Percentiles rank a stretch among this genome's conserved stretches.
phyloP scores from a whole-genome alignment of 2,113 vertebrate genomes.

The Pimephales promelas region DNA sequence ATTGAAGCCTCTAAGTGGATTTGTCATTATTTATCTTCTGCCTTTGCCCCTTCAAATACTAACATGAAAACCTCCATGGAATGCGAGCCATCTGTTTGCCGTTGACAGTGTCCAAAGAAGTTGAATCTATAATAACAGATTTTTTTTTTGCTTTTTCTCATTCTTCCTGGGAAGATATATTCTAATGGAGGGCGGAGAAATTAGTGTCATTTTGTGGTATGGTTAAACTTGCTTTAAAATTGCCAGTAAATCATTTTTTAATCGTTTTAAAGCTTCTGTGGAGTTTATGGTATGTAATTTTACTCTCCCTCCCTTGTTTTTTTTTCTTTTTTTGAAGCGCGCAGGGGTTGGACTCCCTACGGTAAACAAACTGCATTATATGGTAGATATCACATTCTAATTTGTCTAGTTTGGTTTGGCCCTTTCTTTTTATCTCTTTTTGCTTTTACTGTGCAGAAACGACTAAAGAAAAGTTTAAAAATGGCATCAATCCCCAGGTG shows the following conservation, averaged over 20 bases:
- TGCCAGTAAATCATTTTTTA: conserved; percentile 13
- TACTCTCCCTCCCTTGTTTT: conserved; percentile 65
- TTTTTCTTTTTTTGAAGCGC: conserved; percentile 69
- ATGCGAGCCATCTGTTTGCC: conserved; percentile 67
- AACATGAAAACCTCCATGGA: conserved; percentile 76
- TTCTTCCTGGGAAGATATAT: conserved; percentile 13
- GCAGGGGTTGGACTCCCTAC: conserved; percentile 86
- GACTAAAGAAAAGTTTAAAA: conserved; percentile 35
- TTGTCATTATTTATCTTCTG: conserved; percentile 57
- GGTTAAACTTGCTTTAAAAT: conserved; percentile 23
- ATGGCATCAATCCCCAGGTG: conserved; percentile 45
- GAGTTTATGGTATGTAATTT: conserved; percentile 76
- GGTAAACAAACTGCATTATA: conserved; percentile 88
- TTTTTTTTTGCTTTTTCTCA: conserved; percentile 36
- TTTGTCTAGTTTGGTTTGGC: conserved; percentile 74
- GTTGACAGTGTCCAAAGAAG: conserved; percentile 48
- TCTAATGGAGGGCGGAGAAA: conserved; percentile 35
- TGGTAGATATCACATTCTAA: conserved; percentile 85
- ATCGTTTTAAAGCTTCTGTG: conserved; percentile 40
- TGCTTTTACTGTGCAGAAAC: conserved; percentile 57
- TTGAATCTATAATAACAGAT: conserved; percentile 37
- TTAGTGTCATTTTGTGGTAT: conserved; percentile 32
- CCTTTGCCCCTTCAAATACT: conserved; percentile 65
- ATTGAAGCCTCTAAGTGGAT: conserved; percentile 57
- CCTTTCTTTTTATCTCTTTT: conserved; percentile 57